Evolutionary conservation across 2,888 invertebrate genomes (phyloP).

Genomic region (Erebia palarica): DNA sequence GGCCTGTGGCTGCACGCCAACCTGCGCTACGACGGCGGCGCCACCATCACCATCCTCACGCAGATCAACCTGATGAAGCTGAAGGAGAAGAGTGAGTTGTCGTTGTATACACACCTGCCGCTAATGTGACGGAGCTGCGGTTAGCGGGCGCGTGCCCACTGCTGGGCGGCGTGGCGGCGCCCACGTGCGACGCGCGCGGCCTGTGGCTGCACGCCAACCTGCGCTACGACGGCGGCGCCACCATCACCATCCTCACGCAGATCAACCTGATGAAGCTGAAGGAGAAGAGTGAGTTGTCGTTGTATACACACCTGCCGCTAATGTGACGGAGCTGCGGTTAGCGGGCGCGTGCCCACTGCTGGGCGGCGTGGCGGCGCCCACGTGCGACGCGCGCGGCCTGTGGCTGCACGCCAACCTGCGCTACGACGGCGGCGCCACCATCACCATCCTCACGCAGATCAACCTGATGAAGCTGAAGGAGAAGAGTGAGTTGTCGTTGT

Average conservation of each 20-base stretch:
- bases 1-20: conserved; percentile 96
- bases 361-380: conserved; percentile 84
- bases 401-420: conserved; percentile 94
- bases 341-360: conserved; percentile 87
- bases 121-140: conserved; percentile 88
- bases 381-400: conserved; percentile 90
- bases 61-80: conserved; percentile 88
- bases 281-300: conserved; percentile 64
- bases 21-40: conserved; percentile 89
- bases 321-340: conserved; percentile 88
- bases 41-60: conserved; percentile 92
- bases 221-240: conserved; percentile 89
- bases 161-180: conserved; percentile 84
- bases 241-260: conserved; percentile 93
- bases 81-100: conserved; percentile 70
- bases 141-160: conserved; percentile 87
- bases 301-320: conserved; percentile 73
- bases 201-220: conserved; percentile 94
- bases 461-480: conserved; percentile 84
- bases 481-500: conserved; percentile 58
- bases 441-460: conserved; percentile 94
- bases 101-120: conserved; percentile 58
- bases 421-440: conserved; percentile 89
- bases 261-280: conserved; percentile 85
- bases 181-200: conserved; percentile 90